Conservation (phyloP, 2,888 invertebrate species). For the Chaetogeoica ovagalla region DNA sequence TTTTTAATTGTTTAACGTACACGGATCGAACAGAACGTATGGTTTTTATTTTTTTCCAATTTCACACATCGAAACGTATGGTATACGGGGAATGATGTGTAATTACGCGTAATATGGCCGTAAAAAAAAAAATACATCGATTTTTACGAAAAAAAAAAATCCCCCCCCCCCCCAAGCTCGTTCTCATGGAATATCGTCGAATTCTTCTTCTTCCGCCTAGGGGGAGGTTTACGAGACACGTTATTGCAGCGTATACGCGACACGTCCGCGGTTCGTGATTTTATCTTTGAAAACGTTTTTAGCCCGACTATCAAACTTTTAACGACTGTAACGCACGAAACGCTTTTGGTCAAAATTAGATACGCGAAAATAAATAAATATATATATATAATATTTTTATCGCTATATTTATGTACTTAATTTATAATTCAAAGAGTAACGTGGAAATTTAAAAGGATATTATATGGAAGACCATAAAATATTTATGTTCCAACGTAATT, state of each 20-base stretch:
- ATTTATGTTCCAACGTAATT: not conserved
- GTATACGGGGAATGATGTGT: too few species aligned
- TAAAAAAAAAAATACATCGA: too few species aligned
- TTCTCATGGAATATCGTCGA: conserved; percentile 1
- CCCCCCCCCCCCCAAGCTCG: not conserved
- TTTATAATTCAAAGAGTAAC: not conserved
- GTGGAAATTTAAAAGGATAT: not conserved
- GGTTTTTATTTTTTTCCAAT: too few species aligned
- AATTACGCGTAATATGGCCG: too few species aligned
- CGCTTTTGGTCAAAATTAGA: conserved; percentile 7
- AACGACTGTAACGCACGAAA: conserved; percentile 19
- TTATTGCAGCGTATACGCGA: not conserved
- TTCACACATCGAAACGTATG: too few species aligned
- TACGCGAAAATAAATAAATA: not conserved
- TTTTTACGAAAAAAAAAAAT: too few species aligned
- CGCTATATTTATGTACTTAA: not conserved
- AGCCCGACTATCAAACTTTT: conserved; percentile 10
- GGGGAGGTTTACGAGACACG: too few species aligned
- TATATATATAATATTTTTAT: not conserved
- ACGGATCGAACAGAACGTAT: too few species aligned
- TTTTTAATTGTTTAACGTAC: too few species aligned
- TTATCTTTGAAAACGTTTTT: conserved; percentile 16
- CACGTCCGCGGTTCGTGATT: not conserved
- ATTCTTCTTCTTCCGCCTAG: too few species aligned
- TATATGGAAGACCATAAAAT: not conserved